A percentile compares a stretch with the other conserved stretches of the same genome.
Evolutionary conservation across 2,797 vertebrate species (phyloP).

Genomic region (Ibycter americanus): DNA sequence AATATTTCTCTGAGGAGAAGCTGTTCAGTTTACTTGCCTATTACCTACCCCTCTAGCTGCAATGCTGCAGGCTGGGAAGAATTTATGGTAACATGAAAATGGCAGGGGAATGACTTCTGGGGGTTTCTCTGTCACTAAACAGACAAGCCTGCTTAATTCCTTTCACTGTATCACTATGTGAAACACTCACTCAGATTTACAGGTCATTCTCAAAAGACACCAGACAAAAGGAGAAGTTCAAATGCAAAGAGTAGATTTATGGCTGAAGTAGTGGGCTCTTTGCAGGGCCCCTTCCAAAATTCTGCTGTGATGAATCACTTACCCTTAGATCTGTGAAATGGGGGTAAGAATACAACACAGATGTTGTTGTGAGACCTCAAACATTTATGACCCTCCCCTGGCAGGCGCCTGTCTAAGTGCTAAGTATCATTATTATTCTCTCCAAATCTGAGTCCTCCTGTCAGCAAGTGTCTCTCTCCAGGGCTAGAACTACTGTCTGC

Average conservation of each 20-base stretch:
- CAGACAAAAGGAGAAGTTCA: not conserved
- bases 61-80: not conserved
- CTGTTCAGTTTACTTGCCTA: not conserved
- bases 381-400: slow-evolving; percentile 32
- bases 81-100: not conserved
- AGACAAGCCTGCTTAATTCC: not conserved
- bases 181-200: not conserved
- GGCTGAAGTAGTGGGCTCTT: not conserved
- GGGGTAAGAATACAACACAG: slow-evolving; percentile 44
- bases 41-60: not conserved
- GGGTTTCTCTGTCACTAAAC: not conserved
- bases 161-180: not conserved
- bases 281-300: not conserved
- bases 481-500: slow-evolving; percentile 24
- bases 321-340: slow-evolving; percentile 11
- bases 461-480: slow-evolving; percentile 41
- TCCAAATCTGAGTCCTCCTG: not conserved
- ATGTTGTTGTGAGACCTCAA: slow-evolving; percentile 33
- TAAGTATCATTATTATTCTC: slow-evolving; percentile 59
- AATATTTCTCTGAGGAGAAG: not conserved
- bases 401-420: slow-evolving; percentile 44
- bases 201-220: not conserved
- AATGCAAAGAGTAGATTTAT: not conserved
- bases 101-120: not conserved
- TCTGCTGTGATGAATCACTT: not conserved